phyloP scores from a whole-genome alignment of 1,140 invertebrate genomes.

The Andrena cerasifolii region DNA sequence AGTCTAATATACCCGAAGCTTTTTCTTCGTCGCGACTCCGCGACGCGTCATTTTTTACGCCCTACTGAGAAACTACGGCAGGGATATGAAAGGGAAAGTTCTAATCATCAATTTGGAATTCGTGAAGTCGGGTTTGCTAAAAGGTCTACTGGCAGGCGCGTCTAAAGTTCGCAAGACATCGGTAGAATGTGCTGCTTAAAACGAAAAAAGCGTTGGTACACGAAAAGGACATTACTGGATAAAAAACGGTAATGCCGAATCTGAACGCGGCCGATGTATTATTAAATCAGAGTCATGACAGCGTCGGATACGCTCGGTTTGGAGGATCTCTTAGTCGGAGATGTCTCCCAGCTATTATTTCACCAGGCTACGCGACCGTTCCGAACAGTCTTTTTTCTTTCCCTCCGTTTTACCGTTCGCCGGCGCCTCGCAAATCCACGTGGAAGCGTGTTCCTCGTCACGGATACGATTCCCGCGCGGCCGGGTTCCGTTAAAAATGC shows the following conservation, averaged over 20 bases:
- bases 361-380: not conserved
- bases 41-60: not conserved
- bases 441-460: slow-evolving; percentile 18
- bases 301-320: not conserved
- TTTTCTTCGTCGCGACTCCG: not conserved
- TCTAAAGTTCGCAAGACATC: not conserved
- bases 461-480: not conserved
- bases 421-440: slow-evolving; percentile 23
- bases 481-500: slow-evolving; percentile 57
- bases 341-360: slow-evolving; percentile 3
- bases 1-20: no score
- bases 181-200: not conserved
- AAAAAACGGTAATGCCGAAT: slow-evolving; percentile 6
- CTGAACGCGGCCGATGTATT: slow-evolving; percentile 6
- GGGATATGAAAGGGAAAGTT: slow-evolving; percentile 14
- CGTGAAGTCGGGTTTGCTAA: not conserved
- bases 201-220: slow-evolving; percentile 17
- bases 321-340: not conserved
- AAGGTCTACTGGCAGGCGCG: not conserved
- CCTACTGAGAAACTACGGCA: not conserved
- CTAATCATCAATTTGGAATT: not conserved
- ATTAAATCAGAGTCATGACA: slow-evolving; percentile 31
- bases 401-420: not conserved
- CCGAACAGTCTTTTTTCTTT: not conserved
- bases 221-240: slow-evolving; percentile 30